Evolutionary conservation across 1,140 invertebrate species (phyloP).

Genomic region (Pseudachorutes palmiensis): DNA sequence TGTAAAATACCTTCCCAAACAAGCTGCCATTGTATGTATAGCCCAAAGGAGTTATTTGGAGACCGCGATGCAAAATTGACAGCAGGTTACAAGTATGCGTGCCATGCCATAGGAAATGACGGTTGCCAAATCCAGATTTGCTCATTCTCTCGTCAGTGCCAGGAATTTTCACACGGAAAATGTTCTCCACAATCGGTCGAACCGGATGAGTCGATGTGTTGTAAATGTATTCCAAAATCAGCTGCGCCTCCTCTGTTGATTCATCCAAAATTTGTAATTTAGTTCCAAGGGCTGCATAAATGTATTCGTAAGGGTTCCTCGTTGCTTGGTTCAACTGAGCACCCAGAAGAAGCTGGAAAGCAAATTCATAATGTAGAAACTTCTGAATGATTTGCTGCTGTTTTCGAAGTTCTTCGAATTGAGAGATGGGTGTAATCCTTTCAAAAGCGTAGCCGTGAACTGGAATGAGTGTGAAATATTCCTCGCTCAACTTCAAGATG

Average conservation of each 20-base stretch:
- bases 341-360: conserved; percentile 44
- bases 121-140: too few relatives aligned
- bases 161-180: conserved; percentile 42
- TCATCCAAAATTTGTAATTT: conserved; percentile 40
- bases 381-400: conserved; percentile 41
- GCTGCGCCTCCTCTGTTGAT: conserved; percentile 42
- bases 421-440: conserved; percentile 42
- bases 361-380: conserved; percentile 43
- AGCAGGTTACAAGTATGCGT: conserved; percentile 44
- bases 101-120: conserved; percentile 46
- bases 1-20: conserved; percentile 41
- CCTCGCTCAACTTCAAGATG: conserved; percentile 43
- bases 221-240: conserved; percentile 47
- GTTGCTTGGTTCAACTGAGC: conserved; percentile 39
- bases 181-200: conserved; percentile 41
- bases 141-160: conserved; percentile 1
- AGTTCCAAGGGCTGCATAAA: conserved; percentile 44
- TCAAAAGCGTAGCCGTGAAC: conserved; percentile 44
- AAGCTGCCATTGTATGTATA: conserved; percentile 41
- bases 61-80: conserved; percentile 43
- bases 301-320: conserved; percentile 46
- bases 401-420: conserved; percentile 39
- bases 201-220: conserved; percentile 40
- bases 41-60: conserved; percentile 43
- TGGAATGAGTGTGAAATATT: conserved; percentile 47